Evolutionary conservation across 2,113 vertebrate species (phyloP), one percentile per base, ranked within the genome.

Genomic region (Lasiurus borealis): DNA sequence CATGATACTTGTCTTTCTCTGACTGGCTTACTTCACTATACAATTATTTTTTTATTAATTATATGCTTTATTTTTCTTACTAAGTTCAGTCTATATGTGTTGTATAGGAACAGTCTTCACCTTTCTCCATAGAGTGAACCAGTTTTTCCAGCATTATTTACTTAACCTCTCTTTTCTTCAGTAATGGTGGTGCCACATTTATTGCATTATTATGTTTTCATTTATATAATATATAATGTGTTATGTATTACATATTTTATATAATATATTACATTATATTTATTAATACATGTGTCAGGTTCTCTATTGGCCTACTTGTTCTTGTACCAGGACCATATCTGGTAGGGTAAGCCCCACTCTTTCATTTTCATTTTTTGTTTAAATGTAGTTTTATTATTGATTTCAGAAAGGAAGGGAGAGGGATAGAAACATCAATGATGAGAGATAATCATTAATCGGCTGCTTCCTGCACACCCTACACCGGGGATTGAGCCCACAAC

Each of bases 61-160:
- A 40, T 48, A n/a, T 40, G 19, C 31, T 84, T 80, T 72, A 16
- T 69, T 91, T 82, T 77, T 89, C 52, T 71, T 77, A 91, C 31
- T 54, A 36, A 14, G 16, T 91, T 85, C 40, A 94, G 34, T 71
- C 40, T 90, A 12, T 52, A 34, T 31, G 13, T 87, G 48, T 73
- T 86, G 8, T 44, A 52, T 50, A 40, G 59, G 21, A 81, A 54
- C n/a, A n/a, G 27, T 82, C 68, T 69, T 83, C 87, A 76, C 40
- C 69, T 87, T 76, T 76, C 77, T 91, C 34, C 34, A 25, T 76
- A 31, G 10, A 54, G 29, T 83, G 69, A 95, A 57, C 25, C 50
- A 52, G 68, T 82, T 76, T 93, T 91, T 69, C 69, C 52, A 71
- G 36, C 5, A 46, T 83, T 76, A 83, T 23, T 77, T 93, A 34